Evolutionary conservation across 2,113 vertebrate species (phyloP), one percentile per base, ranked within the genome.

Genomic region (Galemys pyrenaicus): DNA sequence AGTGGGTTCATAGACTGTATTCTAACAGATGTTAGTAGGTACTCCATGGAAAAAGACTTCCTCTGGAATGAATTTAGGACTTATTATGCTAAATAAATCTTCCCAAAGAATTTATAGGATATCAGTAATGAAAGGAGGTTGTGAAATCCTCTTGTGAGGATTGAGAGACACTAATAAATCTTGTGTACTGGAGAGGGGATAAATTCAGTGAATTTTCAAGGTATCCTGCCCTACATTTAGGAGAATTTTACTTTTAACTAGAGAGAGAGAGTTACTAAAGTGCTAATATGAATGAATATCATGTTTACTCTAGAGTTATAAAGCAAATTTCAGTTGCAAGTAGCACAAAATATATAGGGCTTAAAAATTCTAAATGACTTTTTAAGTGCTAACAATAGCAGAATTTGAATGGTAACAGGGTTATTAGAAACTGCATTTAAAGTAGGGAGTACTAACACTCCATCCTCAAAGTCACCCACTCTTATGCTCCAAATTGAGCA

Each of bases 111-210:
- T 26, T 67, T 39, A 37, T 39, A 39, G 75, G 70, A 71, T n/a
- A 58, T 92, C 11, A 82, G 12, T 94, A 90, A 87, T 87, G 12
- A 89, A n/a, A 94, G 71, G 65, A 67, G 39, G 37, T 86, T 75
- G 49, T 79, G 73, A 90, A 90, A 80, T 80, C 5, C 20, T 74
- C 46, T 87, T 90, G n/a, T 60, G 83, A 80, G 65, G 87, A 41
- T 73, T 87, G 64, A 92, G 64, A 30, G 16, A 46, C 35, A 73
- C 49, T 65, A 20, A 37, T 77, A 35, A 79, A 54, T 70, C 17
- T 82, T 87, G 41, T 77, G 17, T 11, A 86, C 37, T 78, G 22
- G 71, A 80, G 67, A 35, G 75, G 39, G 30, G 77, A 75, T 81
- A 77, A 75, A 68, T 73, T 74, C 64, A 37, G 54, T 89, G 35